Evolutionary conservation across 2,113 vertebrate species (phyloP).

Genomic region (Psittacula cyanocephala): DNA sequence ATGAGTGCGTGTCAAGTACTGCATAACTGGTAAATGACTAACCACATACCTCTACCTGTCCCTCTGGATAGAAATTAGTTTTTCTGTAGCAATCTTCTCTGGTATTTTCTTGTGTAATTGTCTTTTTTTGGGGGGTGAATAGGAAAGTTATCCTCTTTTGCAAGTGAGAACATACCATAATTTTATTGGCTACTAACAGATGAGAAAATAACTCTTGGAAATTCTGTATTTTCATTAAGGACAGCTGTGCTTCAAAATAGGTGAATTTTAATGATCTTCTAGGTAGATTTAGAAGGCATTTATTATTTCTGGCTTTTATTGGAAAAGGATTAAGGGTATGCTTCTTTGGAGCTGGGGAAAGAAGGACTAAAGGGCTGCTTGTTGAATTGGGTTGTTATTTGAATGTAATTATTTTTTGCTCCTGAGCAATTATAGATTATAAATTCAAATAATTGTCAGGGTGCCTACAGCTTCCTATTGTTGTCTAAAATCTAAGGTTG

Average conservation of each 20-base stretch:
- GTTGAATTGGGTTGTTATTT: constrained; percentile 8
- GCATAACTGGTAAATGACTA: neutral
- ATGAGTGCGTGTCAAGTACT: neutral
- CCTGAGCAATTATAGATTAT: constrained; percentile 16
- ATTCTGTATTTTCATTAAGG: neutral
- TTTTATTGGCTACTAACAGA: neutral
- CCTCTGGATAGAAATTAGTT: constrained; percentile 18
- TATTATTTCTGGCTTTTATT: constrained; percentile 4
- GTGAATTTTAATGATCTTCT: constrained; percentile 29
- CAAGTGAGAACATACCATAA: neutral
- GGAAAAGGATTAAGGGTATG: neutral
- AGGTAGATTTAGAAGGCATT: constrained; percentile 4
- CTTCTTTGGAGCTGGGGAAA: neutral
- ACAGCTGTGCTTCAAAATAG: neutral
- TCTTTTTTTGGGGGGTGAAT: neutral
- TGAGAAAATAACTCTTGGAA: constrained; percentile 5
- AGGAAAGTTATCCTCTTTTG: neutral
- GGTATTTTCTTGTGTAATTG: constrained; percentile 15
- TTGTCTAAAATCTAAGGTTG: constrained; percentile 7
- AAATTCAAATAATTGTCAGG: constrained; percentile 40
- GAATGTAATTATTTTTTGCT: constrained; percentile 47
- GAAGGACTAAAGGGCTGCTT: neutral
- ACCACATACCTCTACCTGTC: neutral
- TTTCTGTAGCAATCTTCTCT: neutral
- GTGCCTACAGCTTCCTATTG: constrained; percentile 32